phyloP scores from a whole-genome alignment of 2,113 vertebrate genomes.

The Cyprinodon brontotheroides region DNA sequence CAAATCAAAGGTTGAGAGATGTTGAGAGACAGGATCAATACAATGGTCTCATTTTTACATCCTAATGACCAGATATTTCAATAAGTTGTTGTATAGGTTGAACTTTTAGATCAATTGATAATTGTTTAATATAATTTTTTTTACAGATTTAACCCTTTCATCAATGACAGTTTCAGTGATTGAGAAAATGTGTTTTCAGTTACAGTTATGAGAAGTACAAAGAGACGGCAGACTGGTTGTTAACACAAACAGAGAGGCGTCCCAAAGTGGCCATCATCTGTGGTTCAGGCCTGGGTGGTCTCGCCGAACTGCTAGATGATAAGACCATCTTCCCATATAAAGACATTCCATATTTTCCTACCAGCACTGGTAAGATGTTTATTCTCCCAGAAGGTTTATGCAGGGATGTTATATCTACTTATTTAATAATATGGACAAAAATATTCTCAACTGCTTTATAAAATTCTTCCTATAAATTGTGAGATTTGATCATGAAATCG shows the following conservation, averaged over 20 bases:
- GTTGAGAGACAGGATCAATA: too few relatives aligned
- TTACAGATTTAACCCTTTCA: background rate
- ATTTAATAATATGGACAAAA: background rate
- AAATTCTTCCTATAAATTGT: background rate
- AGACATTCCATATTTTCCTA: slow-evolving; percentile 82
- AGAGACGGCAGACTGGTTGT: slow-evolving; percentile 79
- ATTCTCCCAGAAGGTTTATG: background rate
- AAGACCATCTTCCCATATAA: slow-evolving; percentile 69
- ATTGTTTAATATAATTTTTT: background rate
- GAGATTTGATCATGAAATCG: background rate
- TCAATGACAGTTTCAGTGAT: background rate
- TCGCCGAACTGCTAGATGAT: slow-evolving; percentile 77
- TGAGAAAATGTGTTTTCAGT: slow-evolving; percentile 23
- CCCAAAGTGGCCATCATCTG: slow-evolving; percentile 84
- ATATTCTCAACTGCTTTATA: background rate
- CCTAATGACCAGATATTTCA: background rate
- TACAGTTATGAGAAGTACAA: slow-evolving; percentile 75
- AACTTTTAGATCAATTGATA: background rate
- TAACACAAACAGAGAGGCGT: slow-evolving; percentile 45
- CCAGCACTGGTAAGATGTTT: slow-evolving; percentile 66
- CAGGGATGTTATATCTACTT: too few relatives aligned
- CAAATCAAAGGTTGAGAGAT: background rate
- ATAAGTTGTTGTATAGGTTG: background rate
- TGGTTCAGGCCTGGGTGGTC: slow-evolving; percentile 82
- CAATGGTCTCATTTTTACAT: background rate